These are phyloP conservation scores for Linurgus olivaceus DNA, from an alignment of 2,797 vertebrate genomes.

Conservation along the genomic window DNA sequence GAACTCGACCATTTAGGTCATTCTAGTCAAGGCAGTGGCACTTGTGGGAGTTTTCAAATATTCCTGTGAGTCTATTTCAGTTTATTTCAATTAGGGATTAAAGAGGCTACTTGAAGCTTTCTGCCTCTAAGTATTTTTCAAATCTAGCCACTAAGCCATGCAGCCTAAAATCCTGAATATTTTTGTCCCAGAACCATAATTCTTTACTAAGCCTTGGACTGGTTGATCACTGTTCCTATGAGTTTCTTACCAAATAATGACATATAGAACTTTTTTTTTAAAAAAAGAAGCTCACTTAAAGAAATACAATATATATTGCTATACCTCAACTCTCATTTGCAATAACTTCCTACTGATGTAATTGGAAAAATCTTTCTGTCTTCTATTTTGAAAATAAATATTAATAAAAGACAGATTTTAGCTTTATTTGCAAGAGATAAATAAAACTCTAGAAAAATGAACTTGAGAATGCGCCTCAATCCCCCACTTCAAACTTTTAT, in stretches of 20 bases:
- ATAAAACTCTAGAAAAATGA: background rate
- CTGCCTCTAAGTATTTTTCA: background rate
- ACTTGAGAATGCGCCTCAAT: background rate
- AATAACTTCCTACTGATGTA: background rate
- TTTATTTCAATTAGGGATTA: background rate
- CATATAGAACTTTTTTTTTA: accelerated
- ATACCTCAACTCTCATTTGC: background rate
- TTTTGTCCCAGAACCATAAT: background rate
- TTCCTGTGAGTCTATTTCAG: background rate
- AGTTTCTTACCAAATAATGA: background rate
- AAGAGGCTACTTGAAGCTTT: background rate
- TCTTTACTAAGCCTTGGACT: background rate
- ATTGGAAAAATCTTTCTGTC: background rate
- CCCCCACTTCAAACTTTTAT: accelerated
- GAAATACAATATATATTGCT: background rate
- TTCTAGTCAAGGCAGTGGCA: background rate
- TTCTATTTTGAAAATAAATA: background rate
- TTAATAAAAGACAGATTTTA: background rate
- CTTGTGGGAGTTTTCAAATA: background rate
- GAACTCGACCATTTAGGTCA: background rate
- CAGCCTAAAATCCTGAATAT: background rate
- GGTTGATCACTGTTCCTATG: background rate
- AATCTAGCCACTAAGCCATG: background rate
- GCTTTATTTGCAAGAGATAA: background rate
- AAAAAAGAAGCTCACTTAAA: background rate